Conservation (phyloP, 2,888 invertebrate genomes). For the Limnephilus marmoratus region DNA sequence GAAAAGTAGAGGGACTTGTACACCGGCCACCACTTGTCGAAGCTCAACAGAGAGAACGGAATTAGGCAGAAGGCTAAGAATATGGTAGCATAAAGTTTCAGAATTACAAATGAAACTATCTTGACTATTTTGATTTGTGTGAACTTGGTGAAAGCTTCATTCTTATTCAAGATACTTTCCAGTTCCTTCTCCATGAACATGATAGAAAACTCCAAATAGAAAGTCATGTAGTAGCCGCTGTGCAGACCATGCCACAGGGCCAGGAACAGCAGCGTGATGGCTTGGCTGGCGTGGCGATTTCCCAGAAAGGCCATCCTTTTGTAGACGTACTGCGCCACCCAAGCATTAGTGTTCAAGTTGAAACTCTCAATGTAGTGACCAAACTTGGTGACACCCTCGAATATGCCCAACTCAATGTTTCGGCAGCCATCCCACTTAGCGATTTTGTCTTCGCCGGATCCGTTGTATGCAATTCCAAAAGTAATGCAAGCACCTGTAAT, state of each 20-base stretch:
- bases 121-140: slow-evolving; percentile 72
- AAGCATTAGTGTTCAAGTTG: slow-evolving; percentile 96
- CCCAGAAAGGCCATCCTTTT: slow-evolving; percentile 95
- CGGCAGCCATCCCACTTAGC: slow-evolving; percentile 91
- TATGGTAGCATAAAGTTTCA: slow-evolving; percentile 85
- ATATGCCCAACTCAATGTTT: slow-evolving; percentile 89
- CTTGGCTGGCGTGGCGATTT: slow-evolving; percentile 88
- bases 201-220: slow-evolving; percentile 93
- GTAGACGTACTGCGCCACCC: slow-evolving; percentile 96
- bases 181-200: slow-evolving; percentile 90
- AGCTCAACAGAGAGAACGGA: slow-evolving; percentile 85
- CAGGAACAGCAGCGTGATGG: slow-evolving; percentile 88
- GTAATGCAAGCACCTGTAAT: slow-evolving; percentile 76
- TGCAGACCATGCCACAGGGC: slow-evolving; percentile 98
- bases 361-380: slow-evolving; percentile 93
- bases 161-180: slow-evolving; percentile 77
- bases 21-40: slow-evolving; percentile 81
- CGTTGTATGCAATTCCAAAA: slow-evolving; percentile 91
- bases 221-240: slow-evolving; percentile 95
- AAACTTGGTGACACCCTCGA: slow-evolving; percentile 91
- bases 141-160: slow-evolving; percentile 73
- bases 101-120: slow-evolving; percentile 76
- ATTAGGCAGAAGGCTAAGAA: slow-evolving; percentile 91
- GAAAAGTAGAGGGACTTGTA: slow-evolving; percentile 82
- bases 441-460: slow-evolving; percentile 77